Evolutionary conservation across 2,797 vertebrate species (phyloP).

Genomic region (Pipistrellus pipistrellus): DNA sequence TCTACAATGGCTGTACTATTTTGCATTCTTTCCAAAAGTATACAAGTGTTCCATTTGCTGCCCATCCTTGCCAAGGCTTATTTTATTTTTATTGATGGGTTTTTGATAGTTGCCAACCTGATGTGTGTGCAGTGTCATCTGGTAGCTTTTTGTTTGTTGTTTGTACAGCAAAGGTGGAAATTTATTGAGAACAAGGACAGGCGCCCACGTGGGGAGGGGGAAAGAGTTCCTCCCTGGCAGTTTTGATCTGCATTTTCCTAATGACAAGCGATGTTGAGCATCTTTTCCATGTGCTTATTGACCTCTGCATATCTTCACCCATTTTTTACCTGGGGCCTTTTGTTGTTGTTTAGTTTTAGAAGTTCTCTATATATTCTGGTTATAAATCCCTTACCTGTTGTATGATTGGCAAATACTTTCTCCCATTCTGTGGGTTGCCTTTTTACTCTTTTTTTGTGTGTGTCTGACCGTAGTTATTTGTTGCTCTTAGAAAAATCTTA

Average conservation of each 20-base stretch:
- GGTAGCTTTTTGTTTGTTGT: no score
- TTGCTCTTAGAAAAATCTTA: neutral
- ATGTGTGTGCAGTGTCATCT: neutral
- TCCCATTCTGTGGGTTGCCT: neutral
- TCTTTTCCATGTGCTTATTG: neutral
- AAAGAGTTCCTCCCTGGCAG: no score
- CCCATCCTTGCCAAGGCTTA: neutral
- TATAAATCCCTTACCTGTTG: neutral
- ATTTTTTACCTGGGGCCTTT: neutral
- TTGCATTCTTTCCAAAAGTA: neutral
- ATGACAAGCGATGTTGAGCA: neutral
- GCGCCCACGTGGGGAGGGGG: no score
- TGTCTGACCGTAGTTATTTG: neutral
- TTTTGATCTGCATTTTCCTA: neutral
- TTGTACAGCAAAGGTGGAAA: no score
- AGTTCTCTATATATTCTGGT: neutral
- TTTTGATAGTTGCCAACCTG: neutral
- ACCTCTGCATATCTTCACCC: neutral
- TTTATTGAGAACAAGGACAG: no score
- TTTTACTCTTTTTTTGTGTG: neutral
- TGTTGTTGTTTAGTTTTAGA: neutral
- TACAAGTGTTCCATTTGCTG: neutral
- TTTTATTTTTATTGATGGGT: no score
- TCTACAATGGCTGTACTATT: neutral
- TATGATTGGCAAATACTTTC: neutral